Evolutionary conservation across 2,797 vertebrate genomes (phyloP), one percentile per base, ranked within the genome.

Genomic region (Parotocinclus haroldoi): DNA sequence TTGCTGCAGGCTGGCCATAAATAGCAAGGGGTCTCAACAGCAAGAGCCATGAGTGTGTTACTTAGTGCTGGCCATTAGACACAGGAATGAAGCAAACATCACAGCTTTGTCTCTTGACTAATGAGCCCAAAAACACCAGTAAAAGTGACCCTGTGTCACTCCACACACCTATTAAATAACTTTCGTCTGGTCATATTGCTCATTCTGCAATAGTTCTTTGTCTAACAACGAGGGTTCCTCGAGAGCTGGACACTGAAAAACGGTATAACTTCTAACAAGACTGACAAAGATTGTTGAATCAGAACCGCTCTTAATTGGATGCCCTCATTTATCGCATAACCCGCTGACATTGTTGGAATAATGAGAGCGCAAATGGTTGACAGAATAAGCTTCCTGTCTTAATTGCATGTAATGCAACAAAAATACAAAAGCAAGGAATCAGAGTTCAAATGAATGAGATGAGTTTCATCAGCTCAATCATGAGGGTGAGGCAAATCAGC

Each of bases 91-190:
- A 77, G 77, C 78, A 87, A 88, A 87, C 83, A 82, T 83, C 74
- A 80, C 82, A 84, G 81, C 81, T 75, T 76, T 67, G 73, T 82
- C 75, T 72, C 78, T 77, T 77, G 71, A 60, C 79, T 89, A 89
- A 88, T 81, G 84, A 86, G 86, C 76, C 67, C 69, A 77, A 77
- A 76, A 77, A 78, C 80, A 73, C 75, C 67, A 71, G 78, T 75
- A 69, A 72, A 80, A 80, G 76, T 85, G 86, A 88, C 87, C 79
- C 81, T 54, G 58, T 79, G 73, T 81, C 84, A 78, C 76, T 71
- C 77, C 63, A 66, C 67, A 78, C 67, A 78, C 83, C 89, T 86
- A 88, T 90, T 91, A 89, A 79, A 82, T 84, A 85, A 77, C 76
- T 78, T 76, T 58, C 70, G 72, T 79, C 63, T 19, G 55, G 48